These are phyloP conservation scores for Apogon hyalosoma DNA, from an alignment of 2,797 vertebrate genomes.

Conservation along the genomic window DNA sequence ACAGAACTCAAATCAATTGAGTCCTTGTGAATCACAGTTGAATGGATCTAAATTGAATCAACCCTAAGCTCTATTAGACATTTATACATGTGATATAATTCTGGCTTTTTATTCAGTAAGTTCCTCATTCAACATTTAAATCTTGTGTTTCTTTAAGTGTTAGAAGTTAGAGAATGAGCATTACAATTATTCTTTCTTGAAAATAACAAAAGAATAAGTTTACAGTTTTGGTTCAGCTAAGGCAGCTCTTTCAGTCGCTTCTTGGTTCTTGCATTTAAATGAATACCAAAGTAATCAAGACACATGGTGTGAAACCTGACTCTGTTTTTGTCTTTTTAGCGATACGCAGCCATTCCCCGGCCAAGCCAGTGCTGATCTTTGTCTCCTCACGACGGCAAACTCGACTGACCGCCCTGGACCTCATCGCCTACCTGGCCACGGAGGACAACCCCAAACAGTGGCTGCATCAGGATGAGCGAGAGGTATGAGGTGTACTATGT, in stretches of 20 bases:
- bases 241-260: background rate
- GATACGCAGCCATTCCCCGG: slow-evolving; percentile 95
- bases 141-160: too few relatives aligned
- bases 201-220: too few relatives aligned
- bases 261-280: too few relatives aligned
- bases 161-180: too few relatives aligned
- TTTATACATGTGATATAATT: background rate
- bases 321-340: slow-evolving; percentile 75
- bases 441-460: slow-evolving; percentile 98
- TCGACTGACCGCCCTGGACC: slow-evolving; percentile 94
- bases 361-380: slow-evolving; percentile 97
- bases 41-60: too few relatives aligned
- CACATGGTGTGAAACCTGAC: background rate
- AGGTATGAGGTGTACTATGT: slow-evolving; percentile 79
- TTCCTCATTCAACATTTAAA: too few relatives aligned
- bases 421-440: slow-evolving; percentile 95
- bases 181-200: too few relatives aligned
- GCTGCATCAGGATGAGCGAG: slow-evolving; percentile 98
- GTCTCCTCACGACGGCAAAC: slow-evolving; percentile 97
- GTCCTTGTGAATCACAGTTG: too few relatives aligned
- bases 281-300: background rate
- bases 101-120: background rate
- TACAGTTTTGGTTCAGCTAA: too few relatives aligned
- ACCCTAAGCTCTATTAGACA: too few relatives aligned
- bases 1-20: too few relatives aligned